Conservation (phyloP, 2,888 invertebrate species). For the Melikaiella ostensackeni region DNA sequence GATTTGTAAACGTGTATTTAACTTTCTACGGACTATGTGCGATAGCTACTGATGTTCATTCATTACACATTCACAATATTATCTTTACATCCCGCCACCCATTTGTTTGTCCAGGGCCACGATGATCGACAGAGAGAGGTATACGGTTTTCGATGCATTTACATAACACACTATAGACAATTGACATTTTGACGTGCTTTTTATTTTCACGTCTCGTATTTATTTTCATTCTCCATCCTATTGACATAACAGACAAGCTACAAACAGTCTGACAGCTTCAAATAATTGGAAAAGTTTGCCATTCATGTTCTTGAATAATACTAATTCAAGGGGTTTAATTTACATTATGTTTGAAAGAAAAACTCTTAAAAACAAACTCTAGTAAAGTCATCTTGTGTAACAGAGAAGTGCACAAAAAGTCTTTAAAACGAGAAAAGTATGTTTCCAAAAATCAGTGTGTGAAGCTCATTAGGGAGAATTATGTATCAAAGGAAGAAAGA, state of each 20-base stretch:
- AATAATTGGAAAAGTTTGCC: not conserved
- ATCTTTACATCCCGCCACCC: constrained; percentile 59
- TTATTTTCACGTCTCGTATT: not conserved
- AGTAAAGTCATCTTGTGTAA: too few relatives aligned
- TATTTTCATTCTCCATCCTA: not conserved
- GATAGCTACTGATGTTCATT: constrained; percentile 52
- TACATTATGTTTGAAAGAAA: too few relatives aligned
- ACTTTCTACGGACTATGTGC: not conserved
- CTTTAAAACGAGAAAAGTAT: too few relatives aligned
- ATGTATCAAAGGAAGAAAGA: too few relatives aligned
- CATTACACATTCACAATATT: constrained; percentile 72
- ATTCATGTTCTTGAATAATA: not conserved
- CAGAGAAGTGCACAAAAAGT: too few relatives aligned
- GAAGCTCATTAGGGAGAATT: too few relatives aligned
- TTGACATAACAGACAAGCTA: not conserved
- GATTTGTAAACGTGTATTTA: not conserved
- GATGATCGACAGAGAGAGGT: not conserved
- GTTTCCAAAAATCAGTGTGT: too few relatives aligned
- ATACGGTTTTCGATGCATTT: constrained; percentile 40
- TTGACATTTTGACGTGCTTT: not conserved
- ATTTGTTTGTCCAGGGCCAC: constrained; percentile 42
- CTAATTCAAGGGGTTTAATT: too few relatives aligned
- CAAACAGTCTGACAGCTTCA: not conserved
- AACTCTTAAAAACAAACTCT: too few relatives aligned
- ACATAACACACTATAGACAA: not conserved